Base-by-base conservation (phyloP, 2,113 vertebrate species). In the Mirza zaza region DNA sequence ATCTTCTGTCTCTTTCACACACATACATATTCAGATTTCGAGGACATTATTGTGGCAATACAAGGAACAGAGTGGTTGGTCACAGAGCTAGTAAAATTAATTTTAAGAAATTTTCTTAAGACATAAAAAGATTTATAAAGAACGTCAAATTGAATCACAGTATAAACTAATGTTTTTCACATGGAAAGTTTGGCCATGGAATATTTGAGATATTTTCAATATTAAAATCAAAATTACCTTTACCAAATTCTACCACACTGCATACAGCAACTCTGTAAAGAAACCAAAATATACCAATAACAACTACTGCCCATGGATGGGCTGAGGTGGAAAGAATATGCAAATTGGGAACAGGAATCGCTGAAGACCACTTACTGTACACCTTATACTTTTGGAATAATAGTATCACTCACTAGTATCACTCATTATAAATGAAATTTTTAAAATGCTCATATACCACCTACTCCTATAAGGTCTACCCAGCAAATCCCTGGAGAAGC, bases 31-130 rank as follows among this genome's bases (percentile, higher is more conserved):
- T 92, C 63, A 84, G 70, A 68, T 70, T 76, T 32, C 36, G 20
- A 93, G 77, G 65, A 84, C 92, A 79, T 48, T 65, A 83, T 3
- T 55, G 14, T 50, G 79, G 65, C 42, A 29, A 15, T 59, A 76
- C 45, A 93, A 84, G 32, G 68, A 81, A 50, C 6, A 70, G 14
- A 59, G 57, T 57, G 0, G 27, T 81, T 50, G 0, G 21, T 76
- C 8, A 34, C 4, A 59, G 7, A 76, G 32, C 34, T 29, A 32
- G 29, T 71, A 90, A 88, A 50, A 34, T 87, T 80, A 32, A 87
- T 86, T 29, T 80, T 42, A 81, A 93, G 59, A 92, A 73, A 86
- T 73, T 17, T 91, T 81, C 61, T 86, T 17, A 87, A 88, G 70
- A 75, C 27, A 0, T 45, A 45, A 86, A 90, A 61, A 10, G 52